Evolutionary conservation across 2,113 vertebrate species (phyloP), one percentile per base, ranked within the genome.

Genomic region (Macrotis lagotis): DNA sequence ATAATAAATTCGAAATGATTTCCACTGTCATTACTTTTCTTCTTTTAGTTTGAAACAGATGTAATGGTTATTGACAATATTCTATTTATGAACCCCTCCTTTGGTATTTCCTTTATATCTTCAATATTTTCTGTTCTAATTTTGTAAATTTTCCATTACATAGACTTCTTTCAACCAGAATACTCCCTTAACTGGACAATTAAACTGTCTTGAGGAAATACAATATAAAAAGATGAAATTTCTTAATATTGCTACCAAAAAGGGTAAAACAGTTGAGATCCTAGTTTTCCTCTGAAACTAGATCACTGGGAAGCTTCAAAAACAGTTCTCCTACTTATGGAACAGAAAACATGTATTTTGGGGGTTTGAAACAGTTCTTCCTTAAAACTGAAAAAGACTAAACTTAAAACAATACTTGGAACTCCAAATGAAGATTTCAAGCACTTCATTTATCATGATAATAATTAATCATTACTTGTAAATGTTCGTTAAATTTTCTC

Each of bases 1-100:
- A 96, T 48, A 92, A 83, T 25, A 93, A 97, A 90, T 66, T 59
- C 25, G n/a, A n/a, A 95, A 16, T 92, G 8, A 2, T 4, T 88
- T 92, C 16, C 47, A 95, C 12, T 74, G 16, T 25, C 31, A 83
- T 83, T 0, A 0, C 26, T 90, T 89, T 91, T 49, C 51, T 91
- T 83, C 48, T 66, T 55, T 89, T 74, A 49, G 0, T 0, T 50
- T 96, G n/a, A n/a, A 47, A 95, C 74, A 94, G 19, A 51, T 48
- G 3, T 3, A 31, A 10, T 0, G 44, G 3, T 0, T 48, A 31
- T 92, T 22, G 50, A 22, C 25, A 31, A 25, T 88, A 49, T 10
- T 89, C 31, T 88, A n/a, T 24, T 44, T 51, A 52, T 74, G n/a
- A 0, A 91, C 26, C 25, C 6, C 52, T 0, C 44, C 6, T 44